phyloP scores from a whole-genome alignment of 2,797 vertebrate species.

The Melanotaenia pygmaea region DNA sequence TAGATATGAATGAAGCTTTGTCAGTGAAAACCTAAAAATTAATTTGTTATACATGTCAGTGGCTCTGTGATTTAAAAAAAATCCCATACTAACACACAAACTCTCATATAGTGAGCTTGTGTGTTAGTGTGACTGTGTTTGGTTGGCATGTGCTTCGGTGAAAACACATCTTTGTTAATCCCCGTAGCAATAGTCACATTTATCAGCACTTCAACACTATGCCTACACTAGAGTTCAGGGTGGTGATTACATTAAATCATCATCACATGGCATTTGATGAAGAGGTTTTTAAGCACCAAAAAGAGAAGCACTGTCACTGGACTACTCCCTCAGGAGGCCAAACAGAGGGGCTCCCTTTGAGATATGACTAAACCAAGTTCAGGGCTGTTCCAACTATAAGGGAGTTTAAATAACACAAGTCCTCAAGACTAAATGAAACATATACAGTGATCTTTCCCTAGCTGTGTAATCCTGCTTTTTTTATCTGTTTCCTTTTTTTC shows the following conservation, averaged over 20 bases:
- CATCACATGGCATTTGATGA: constrained; percentile 31
- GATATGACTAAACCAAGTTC: constrained; percentile 37
- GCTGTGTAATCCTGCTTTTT: constrained; percentile 42
- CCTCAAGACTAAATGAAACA: constrained; percentile 46
- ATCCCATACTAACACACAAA: no score
- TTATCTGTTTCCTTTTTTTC: constrained; percentile 10
- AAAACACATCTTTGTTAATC: constrained; percentile 42
- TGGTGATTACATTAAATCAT: constrained; percentile 20
- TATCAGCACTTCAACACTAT: constrained; percentile 39
- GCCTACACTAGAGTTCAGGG: constrained; percentile 18
- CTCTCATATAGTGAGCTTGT: background rate
- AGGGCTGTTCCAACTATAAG: constrained; percentile 42
- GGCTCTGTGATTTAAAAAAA: background rate
- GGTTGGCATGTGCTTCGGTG: constrained; percentile 6
- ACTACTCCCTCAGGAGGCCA: constrained; percentile 19
- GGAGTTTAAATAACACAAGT: constrained; percentile 43
- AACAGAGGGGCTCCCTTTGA: constrained; percentile 38
- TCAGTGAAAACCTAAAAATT: background rate
- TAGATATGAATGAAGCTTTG: background rate
- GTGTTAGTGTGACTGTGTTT: background rate
- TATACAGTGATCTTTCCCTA: constrained; percentile 43
- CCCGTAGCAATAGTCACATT: constrained; percentile 23
- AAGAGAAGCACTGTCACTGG: constrained; percentile 25
- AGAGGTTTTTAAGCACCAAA: constrained; percentile 38
- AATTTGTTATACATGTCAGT: background rate